Evolutionary conservation across 2,888 invertebrate genomes (phyloP).

Genomic region (Gymnocheta viridis): DNA sequence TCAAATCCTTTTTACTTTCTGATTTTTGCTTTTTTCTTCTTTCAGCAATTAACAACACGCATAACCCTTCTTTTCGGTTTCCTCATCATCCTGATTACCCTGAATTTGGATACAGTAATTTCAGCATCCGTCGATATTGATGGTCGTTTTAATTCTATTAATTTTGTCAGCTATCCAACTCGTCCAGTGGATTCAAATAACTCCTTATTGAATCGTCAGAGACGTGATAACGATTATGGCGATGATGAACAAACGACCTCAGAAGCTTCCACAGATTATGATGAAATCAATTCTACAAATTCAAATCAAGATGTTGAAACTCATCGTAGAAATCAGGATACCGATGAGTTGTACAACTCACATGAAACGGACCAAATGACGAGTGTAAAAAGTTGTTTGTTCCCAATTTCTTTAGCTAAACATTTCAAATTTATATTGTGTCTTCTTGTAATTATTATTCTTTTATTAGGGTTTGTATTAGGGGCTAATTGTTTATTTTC

Average conservation of each 20-base stretch:
- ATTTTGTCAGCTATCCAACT: neutral
- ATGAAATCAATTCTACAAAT: constrained; percentile 66
- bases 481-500: too few relatives aligned
- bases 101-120: constrained; percentile 23
- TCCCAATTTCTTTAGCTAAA: constrained; percentile 79
- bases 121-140: constrained; percentile 18
- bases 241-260: constrained; percentile 76
- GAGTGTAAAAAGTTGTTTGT: constrained; percentile 78
- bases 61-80: constrained; percentile 4
- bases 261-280: too few relatives aligned
- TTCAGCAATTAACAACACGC: constrained; percentile 24
- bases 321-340: constrained; percentile 70
- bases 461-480: too few relatives aligned
- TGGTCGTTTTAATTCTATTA: too few relatives aligned
- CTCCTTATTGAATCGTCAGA: constrained; percentile 73
- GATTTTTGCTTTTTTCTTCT: neutral
- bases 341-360: neutral
- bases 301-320: neutral
- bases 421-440: too few relatives aligned
- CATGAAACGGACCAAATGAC: neutral
- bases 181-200: neutral
- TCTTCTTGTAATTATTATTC: too few relatives aligned
- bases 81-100: neutral
- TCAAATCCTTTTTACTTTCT: too few relatives aligned
- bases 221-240: constrained; percentile 77